Evolutionary conservation across 2,888 invertebrate genomes (phyloP), one percentile per base, ranked within the genome.

Genomic region (Tipula unca): DNA sequence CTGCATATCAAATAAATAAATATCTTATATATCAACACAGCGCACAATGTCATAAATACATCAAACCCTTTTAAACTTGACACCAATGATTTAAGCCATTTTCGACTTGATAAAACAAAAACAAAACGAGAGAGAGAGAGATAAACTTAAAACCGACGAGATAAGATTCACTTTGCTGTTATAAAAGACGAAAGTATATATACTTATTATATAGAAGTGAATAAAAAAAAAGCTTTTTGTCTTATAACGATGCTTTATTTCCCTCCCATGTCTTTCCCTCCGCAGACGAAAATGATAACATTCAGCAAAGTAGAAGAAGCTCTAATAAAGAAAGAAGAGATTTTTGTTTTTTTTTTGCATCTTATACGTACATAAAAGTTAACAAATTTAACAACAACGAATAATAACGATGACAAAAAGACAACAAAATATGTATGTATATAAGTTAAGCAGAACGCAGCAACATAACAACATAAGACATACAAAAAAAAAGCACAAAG

Each of bases 311-410:
- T 69, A 69, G 10, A 69, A 69, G 69, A 69, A 69, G 25, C 69
- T 25, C 69, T 69, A 25, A 69, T 69, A 69, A 69, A 69, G 48
- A 48, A 48, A 17, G 69, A 69, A 20, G 69, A 69, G 69, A 69
- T 6, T 32, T 32, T 32, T 32, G 1, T 32, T 32, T 25, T 69
- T 69, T 69, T 69, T 69, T 69, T 69, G 69, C 25, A 69, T 69
- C 4, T n/a, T 48, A 48, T 48, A 39, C n/a, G 25, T 4, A 69
- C 69, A 69, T 69, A 69, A 69, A 69, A 69, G 69, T 69, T 69
- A 69, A 69, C 69, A 69, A 69, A 69, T 69, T 69, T 69, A 69
- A 69, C 69, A 69, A 69, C 69, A 69, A 69, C 69, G 8, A 69
- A 20, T 69, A 69, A 25, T 10, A 25, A 69, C 25, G 69, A 25